Evolutionary conservation across 2,797 vertebrate species (phyloP), one percentile per base, ranked within the genome.

Genomic region (Pseudomugil gertrudae): DNA sequence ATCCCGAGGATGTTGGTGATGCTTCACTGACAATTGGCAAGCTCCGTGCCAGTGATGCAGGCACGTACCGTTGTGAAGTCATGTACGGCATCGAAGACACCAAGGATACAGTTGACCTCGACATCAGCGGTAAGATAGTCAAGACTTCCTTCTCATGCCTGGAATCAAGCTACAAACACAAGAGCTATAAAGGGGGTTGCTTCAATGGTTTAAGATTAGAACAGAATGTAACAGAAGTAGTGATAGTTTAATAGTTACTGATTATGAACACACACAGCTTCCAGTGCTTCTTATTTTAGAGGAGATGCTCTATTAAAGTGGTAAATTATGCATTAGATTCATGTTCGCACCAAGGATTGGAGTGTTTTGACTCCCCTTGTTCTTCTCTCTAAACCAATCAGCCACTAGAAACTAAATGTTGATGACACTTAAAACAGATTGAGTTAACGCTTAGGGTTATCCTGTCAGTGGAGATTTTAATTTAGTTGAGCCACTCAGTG

Each of bases 11-110:
- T 17, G 92, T 94, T 0, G 97, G 96, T 0, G 97, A 99, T 0
- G 96, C 97, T 61, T 98, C 98, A 0, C 83, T 99, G 87, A 97
- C 95, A 0, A 68, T 98, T 89, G 95, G 94, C 36, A 97, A 95
- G 77, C 92, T 99, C 50, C 95, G 93, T 0, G 96, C 97, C 10
- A 99, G 98, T n/a, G 98, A 99, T 0, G 94, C 95, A 0, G 98
- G 98, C 9, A 94, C 93, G 27, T 99, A 98, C 85, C 96, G 96
- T 72, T 99, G 98, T 4, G 98, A 99, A 2, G 95, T 98, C 75
- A 95, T 98, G 93, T 96, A 95, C 0, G 97, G 98, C 11, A 96
- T 98, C 29, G 97, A 98, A 83, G 97, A 98, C 89, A 97, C 94
- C 0, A 95, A 96, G 76, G 94, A 93, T 62, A 94, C 94, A 0